phyloP scores from a whole-genome alignment of 1,140 invertebrate genomes.

The Himalopsyche phryganea region DNA sequence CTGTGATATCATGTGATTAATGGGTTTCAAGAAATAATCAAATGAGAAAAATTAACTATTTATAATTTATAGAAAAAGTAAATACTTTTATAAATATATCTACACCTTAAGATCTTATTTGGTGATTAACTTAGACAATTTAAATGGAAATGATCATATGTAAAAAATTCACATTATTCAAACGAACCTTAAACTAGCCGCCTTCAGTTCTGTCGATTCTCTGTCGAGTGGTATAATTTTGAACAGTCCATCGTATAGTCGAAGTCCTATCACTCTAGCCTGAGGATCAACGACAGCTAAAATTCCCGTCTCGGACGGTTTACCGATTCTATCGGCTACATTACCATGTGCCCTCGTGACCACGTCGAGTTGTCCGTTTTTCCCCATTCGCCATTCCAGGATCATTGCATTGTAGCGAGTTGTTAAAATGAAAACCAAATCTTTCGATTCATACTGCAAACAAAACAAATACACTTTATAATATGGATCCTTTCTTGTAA shows the following conservation, averaged over 20 bases:
- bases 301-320: constrained; percentile 90
- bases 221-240: constrained; percentile 94
- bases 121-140: no score
- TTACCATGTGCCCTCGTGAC: constrained; percentile 95
- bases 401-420: constrained; percentile 96
- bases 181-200: constrained; percentile 83
- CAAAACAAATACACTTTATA: no score
- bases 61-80: no score
- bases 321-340: constrained; percentile 87
- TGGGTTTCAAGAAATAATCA: no score
- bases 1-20: no score
- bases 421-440: constrained; percentile 92
- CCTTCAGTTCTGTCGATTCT: constrained; percentile 89
- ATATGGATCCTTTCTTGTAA: no score
- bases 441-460: constrained; percentile 86
- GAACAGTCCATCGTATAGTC: constrained; percentile 95
- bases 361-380: constrained; percentile 79
- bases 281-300: constrained; percentile 95
- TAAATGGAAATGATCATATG: no score
- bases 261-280: constrained; percentile 88
- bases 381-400: constrained; percentile 73
- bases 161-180: no score
- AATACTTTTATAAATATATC: no score
- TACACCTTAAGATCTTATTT: no score
- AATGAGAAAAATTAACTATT: no score